Base-by-base conservation (phyloP, 1,140 invertebrate genomes). In the Drosophila tristis region DNA sequence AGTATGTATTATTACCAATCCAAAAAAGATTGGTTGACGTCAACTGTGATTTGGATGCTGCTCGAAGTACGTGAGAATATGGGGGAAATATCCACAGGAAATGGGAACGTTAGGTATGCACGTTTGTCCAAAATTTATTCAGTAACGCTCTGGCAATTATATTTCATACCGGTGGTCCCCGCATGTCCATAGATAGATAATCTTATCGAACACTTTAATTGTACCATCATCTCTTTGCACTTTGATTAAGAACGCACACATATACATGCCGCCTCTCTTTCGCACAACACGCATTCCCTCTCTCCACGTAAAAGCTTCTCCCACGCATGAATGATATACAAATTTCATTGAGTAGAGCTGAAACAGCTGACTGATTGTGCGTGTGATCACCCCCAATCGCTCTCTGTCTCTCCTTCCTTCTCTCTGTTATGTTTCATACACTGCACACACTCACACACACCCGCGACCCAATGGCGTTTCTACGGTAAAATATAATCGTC, bases 291-390 rank as follows among this genome's bases (percentile, higher is more conserved):
- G 13, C 26, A 39, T 3, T 16, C 45, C 2, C 25, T 49, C 8
- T 8, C 26, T 25, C 31, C 9, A 15, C 8, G 35, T 39, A 39
- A 13, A 39, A 13, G 35, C 35, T 39, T 16, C 62, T 1, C 35
- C 64, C 49, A 70, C 67, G 67, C 67, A 70, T 23, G 8, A 13
- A 70, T 23, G 8, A 13, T 15, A 20, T 56, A 67, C 51, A 15
- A 63, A 58, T 26, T 58, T 70, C 67, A 71, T 71, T 71, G 67
- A 71, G 66, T 3, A 35, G 11, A 13, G 42, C 42, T 47, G 3
- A 70, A 70, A 71, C 67, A 71, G 67, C 67, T 70, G 66, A 70
- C 44, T 55, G 63, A 68, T 50, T 56, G 65, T 71, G 67, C 67
- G 67, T 71, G 64, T 50, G 67, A 71, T 71, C 67, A 49, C 55